A percentile compares a stretch with the other conserved stretches of the same genome.
Evolutionary conservation across 2,888 invertebrate genomes (phyloP).

Genomic region (Eristalinus aeneus): DNA sequence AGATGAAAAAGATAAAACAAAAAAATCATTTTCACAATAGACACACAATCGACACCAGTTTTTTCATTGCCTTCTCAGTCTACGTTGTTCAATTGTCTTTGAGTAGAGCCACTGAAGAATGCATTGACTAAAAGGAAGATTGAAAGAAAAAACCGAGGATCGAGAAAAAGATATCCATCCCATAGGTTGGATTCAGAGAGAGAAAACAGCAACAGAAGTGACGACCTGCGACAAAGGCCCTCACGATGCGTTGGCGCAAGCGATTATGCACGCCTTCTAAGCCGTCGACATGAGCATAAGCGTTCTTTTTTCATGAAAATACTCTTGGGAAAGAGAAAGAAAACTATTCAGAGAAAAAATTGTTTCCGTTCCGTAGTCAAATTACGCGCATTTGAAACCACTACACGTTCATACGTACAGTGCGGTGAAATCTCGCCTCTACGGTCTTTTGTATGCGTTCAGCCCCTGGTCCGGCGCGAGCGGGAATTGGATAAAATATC

Average conservation of each 20-base stretch:
- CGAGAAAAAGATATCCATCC: background rate
- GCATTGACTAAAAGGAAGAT: background rate
- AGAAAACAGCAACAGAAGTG: slow-evolving; percentile 20
- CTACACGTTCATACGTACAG: background rate
- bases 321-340: background rate
- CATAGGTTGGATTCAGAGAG: background rate
- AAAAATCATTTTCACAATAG: slow-evolving; percentile 13
- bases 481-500: slow-evolving; percentile 40
- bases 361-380: slow-evolving; percentile 59
- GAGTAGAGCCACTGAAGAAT: background rate
- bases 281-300: slow-evolving; percentile 55
- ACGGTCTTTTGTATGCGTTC: slow-evolving; percentile 46
- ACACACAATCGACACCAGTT: slow-evolving; percentile 30
- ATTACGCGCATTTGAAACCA: slow-evolving; percentile 57
- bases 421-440: slow-evolving; percentile 34
- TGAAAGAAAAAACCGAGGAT: slow-evolving; percentile 26
- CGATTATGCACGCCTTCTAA: slow-evolving; percentile 62
- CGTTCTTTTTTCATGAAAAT: slow-evolving; percentile 21
- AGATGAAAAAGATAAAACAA: slow-evolving; percentile 6
- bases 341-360: slow-evolving; percentile 3
- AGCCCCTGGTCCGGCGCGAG: background rate
- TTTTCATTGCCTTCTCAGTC: slow-evolving; percentile 9
- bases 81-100: slow-evolving; percentile 26
- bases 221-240: slow-evolving; percentile 38
- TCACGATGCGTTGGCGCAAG: slow-evolving; percentile 64